A percentile compares a stretch with the other conserved stretches of the same genome.
Evolutionary conservation across 2,888 invertebrate species (phyloP).

Genomic region (Xestia xanthographa): DNA sequence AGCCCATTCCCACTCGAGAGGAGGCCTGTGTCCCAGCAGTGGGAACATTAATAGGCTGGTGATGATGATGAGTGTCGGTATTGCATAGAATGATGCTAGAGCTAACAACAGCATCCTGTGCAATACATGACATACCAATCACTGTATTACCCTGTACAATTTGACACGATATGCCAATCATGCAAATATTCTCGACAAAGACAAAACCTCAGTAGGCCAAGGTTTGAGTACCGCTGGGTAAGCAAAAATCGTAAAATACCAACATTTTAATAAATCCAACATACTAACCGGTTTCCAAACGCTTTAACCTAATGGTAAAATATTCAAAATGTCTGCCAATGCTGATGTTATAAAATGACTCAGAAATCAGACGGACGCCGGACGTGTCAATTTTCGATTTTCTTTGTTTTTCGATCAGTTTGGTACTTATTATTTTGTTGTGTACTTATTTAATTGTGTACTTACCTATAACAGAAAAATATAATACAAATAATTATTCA

Average conservation of each 20-base stretch:
- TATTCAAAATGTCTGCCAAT: slow-evolving; percentile 55
- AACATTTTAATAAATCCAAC: slow-evolving; percentile 3
- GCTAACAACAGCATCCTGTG: neutral
- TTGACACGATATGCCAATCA: neutral
- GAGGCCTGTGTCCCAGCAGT: too few species aligned
- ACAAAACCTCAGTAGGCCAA: slow-evolving; percentile 10
- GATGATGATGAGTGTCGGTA: too few species aligned
- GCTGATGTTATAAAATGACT: slow-evolving; percentile 22
- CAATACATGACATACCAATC: neutral
- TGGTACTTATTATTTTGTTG: neutral
- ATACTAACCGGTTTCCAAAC: slow-evolving; percentile 52
- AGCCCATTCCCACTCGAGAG: too few species aligned
- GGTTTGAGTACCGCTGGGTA: slow-evolving; percentile 8
- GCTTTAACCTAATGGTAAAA: slow-evolving; percentile 23
- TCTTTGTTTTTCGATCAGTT: slow-evolving; percentile 2
- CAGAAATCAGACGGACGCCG: slow-evolving; percentile 23
- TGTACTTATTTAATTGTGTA: too few species aligned
- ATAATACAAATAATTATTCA: neutral
- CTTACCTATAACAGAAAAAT: neutral
- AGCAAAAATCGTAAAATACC: slow-evolving; percentile 32
- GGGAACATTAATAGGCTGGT: too few species aligned
- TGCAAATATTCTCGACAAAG: slow-evolving; percentile 3
- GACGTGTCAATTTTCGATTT: slow-evolving; percentile 11
- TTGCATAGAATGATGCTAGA: neutral
- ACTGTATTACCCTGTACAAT: neutral